Percentiles rank a stretch among this genome's conserved stretches.
These are phyloP conservation scores for Incurvaria masculella DNA, from an alignment of 2,888 invertebrate genomes.

Conservation along the genomic window DNA sequence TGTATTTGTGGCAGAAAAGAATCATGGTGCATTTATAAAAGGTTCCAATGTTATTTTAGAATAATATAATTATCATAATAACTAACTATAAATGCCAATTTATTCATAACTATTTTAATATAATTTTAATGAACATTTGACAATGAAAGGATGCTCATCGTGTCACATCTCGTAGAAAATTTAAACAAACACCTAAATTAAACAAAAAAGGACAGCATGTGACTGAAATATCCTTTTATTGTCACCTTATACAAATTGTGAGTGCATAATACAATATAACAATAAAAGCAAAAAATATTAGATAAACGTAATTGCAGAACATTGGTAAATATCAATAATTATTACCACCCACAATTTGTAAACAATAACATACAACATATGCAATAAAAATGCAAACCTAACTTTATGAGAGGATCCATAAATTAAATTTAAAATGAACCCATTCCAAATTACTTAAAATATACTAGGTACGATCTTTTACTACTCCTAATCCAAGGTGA, in stretches of 20 bases:
- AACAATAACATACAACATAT: no score
- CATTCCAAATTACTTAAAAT: no score
- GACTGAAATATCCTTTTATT: neutral
- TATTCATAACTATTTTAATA: conserved; percentile 31
- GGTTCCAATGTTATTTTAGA: conserved; percentile 56
- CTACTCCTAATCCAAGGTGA: no score
- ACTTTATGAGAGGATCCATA: no score
- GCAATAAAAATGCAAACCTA: no score
- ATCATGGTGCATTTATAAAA: no score
- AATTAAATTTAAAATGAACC: no score
- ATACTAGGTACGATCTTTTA: no score
- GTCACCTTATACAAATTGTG: neutral
- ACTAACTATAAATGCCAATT: conserved; percentile 56
- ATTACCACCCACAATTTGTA: no score
- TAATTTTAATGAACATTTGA: neutral
- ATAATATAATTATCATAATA: conserved; percentile 51
- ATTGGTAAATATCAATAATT: no score
- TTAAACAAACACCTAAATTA: neutral
- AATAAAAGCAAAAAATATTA: neutral
- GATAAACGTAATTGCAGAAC: no score
- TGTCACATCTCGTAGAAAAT: neutral
- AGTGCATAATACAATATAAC: neutral
- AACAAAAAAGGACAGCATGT: neutral
- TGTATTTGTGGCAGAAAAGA: no score
- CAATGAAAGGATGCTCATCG: neutral